These are phyloP conservation scores for Atrina japonica DNA, from an alignment of 2,888 invertebrate genomes.

Conservation along the genomic window DNA sequence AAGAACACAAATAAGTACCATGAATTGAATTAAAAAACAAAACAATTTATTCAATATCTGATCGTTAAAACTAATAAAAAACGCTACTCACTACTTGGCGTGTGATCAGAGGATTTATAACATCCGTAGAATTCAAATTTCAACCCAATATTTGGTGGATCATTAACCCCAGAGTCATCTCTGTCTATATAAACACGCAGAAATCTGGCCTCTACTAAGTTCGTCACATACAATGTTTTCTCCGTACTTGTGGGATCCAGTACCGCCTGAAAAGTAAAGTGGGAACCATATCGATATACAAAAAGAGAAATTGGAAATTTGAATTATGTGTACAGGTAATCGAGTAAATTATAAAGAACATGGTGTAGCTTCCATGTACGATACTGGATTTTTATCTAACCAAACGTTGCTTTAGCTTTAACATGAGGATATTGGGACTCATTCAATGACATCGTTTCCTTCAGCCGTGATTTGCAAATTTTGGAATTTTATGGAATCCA, in stretches of 20 bases:
- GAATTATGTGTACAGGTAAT: not conserved
- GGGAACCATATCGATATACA: no score
- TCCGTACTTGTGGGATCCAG: slow-evolving; percentile 13
- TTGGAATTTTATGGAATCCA: no score
- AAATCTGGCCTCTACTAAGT: slow-evolving; percentile 49
- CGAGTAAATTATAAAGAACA: no score
- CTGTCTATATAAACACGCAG: slow-evolving; percentile 55
- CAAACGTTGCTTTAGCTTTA: no score
- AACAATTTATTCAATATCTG: not conserved
- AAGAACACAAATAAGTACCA: slow-evolving; percentile 7
- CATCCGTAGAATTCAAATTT: slow-evolving; percentile 71
- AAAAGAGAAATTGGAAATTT: not conserved
- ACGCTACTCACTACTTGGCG: slow-evolving; percentile 29
- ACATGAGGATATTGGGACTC: no score
- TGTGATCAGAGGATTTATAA: slow-evolving; percentile 43
- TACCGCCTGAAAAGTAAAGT: slow-evolving; percentile 35
- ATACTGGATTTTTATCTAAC: no score
- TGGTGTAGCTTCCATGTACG: no score
- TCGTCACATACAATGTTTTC: slow-evolving; percentile 42
- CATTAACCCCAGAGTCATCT: slow-evolving; percentile 42
- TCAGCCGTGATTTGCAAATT: no score
- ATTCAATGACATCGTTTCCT: no score
- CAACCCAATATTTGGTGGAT: slow-evolving; percentile 46
- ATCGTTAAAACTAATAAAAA: not conserved
- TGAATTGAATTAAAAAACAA: slow-evolving; percentile 26